phyloP scores from a whole-genome alignment of 1,140 invertebrate genomes.

The Arctopsyche grandis region DNA sequence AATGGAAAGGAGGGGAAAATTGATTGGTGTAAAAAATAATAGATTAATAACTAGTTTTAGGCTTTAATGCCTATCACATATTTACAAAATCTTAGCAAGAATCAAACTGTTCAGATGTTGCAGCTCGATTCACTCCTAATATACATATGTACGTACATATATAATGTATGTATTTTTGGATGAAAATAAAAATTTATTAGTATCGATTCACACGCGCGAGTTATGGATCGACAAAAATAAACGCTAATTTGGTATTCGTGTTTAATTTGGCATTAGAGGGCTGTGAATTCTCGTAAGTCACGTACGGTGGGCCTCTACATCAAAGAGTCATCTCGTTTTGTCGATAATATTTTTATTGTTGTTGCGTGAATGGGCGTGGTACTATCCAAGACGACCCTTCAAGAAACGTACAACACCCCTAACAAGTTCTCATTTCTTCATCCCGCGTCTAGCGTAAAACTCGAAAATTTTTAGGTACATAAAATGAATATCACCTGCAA shows the following conservation, averaged over 20 bases:
- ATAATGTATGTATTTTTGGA: background rate
- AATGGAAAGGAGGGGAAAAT: too few relatives aligned
- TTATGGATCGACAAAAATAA: background rate
- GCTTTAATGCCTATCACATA: too few relatives aligned
- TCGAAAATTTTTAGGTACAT: too few relatives aligned
- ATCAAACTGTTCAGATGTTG: too few relatives aligned
- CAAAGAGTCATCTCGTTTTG: background rate
- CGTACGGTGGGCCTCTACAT: background rate
- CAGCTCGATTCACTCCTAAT: too few relatives aligned
- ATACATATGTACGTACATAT: too few relatives aligned
- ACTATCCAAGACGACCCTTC: slow-evolving; percentile 8
- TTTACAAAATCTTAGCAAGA: too few relatives aligned
- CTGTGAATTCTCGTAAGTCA: background rate
- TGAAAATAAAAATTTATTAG: background rate
- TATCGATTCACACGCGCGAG: background rate
- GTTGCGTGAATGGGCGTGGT: slow-evolving; percentile 36
- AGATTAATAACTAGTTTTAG: too few relatives aligned
- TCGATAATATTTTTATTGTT: slow-evolving; percentile 29
- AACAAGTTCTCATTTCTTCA: slow-evolving; percentile 4
- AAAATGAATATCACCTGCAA: too few relatives aligned
- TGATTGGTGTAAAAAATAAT: too few relatives aligned
- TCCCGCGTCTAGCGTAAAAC: background rate
- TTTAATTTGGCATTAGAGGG: background rate
- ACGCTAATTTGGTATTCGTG: background rate
- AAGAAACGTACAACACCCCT: slow-evolving; percentile 3